Conservation (phyloP, 2,797 vertebrate genomes). For the Garrulus glandarius region DNA sequence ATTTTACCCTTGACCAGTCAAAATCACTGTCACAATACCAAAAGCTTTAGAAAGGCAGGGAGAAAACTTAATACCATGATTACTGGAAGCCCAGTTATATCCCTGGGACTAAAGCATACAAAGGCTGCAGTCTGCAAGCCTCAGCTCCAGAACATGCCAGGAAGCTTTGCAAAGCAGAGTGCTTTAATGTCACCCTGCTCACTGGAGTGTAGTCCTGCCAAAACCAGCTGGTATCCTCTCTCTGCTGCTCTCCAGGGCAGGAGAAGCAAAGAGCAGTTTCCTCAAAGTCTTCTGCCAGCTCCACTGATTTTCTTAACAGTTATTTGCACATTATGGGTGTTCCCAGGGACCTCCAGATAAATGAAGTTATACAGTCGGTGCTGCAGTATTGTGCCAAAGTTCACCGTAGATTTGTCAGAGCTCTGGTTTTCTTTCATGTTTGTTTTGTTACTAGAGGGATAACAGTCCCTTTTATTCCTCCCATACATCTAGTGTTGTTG, state of each 20-base stretch:
- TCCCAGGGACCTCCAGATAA: constrained; percentile 36
- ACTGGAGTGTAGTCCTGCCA: constrained; percentile 18
- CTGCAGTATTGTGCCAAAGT: constrained; percentile 31
- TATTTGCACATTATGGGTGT: constrained; percentile 45
- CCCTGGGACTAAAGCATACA: constrained; percentile 16
- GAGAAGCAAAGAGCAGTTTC: not conserved
- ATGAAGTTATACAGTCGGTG: not conserved
- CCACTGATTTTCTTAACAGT: constrained; percentile 5
- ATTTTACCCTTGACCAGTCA: constrained; percentile 7
- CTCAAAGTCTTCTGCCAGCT: not conserved
- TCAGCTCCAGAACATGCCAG: constrained; percentile 36
- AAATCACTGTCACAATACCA: constrained; percentile 27
- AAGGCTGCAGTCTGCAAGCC: constrained; percentile 31
- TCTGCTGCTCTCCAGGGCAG: not conserved
- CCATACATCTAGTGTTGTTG: not conserved
- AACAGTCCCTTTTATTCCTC: constrained; percentile 32
- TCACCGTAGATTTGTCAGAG: constrained; percentile 7
- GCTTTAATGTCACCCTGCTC: constrained; percentile 47
- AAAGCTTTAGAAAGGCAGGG: constrained; percentile 42
- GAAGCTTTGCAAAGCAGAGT: constrained; percentile 45
- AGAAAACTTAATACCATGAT: constrained; percentile 8
- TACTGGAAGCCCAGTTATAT: constrained; percentile 36
- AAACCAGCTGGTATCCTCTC: constrained; percentile 12
- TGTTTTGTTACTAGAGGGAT: constrained; percentile 27
- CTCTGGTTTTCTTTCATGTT: constrained; percentile 11